phyloP scores from a whole-genome alignment of 2,797 vertebrate species.

The Pseudochaenichthys georgianus region DNA sequence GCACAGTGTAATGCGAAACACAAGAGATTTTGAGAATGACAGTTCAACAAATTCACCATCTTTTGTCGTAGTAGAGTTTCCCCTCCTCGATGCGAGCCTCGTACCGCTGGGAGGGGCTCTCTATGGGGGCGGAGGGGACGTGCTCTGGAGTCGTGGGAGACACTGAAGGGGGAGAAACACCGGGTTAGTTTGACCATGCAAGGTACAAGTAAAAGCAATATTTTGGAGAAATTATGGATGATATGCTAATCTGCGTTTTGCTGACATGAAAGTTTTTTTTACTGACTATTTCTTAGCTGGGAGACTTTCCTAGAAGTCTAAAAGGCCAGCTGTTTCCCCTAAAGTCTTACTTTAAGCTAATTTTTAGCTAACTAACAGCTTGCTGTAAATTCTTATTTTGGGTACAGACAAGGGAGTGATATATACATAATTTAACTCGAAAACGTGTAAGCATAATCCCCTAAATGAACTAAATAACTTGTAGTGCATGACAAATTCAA shows the following conservation, averaged over 20 bases:
- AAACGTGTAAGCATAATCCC: background rate
- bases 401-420: background rate
- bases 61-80: slow-evolving; percentile 98
- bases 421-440: background rate
- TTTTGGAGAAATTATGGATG: background rate
- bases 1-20: background rate
- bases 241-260: background rate
- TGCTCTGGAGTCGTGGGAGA: slow-evolving; percentile 96
- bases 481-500: background rate
- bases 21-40: background rate
- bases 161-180: slow-evolving; percentile 73
- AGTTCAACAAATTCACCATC: slow-evolving; percentile 87
- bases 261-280: background rate
- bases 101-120: slow-evolving; percentile 92
- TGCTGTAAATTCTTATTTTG: background rate
- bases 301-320: background rate
- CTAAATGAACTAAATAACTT: background rate
- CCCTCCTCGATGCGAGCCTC: slow-evolving; percentile 98
- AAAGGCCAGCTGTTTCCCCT: background rate
- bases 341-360: background rate
- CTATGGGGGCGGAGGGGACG: slow-evolving; percentile 90
- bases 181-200: background rate
- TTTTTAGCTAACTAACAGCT: background rate
- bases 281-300: background rate
- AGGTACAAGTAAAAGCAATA: background rate